Evolutionary conservation across 2,797 vertebrate genomes (phyloP).

Genomic region (Rhinoraja longicauda): DNA sequence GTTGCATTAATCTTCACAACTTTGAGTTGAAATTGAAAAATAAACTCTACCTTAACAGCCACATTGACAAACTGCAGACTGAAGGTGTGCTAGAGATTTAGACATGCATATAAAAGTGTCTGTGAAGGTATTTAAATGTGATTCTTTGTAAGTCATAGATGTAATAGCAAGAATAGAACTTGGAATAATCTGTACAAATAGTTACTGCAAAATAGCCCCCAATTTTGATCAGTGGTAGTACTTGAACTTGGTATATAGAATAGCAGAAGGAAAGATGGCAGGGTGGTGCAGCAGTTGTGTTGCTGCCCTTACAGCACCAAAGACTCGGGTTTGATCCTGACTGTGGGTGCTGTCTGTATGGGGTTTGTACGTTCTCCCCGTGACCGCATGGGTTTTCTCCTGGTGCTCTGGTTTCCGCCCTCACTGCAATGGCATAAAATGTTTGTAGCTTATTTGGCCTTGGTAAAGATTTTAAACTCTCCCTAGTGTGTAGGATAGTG

Average conservation of each 20-base stretch:
- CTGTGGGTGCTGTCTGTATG: no score
- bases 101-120: not conserved
- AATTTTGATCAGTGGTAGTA: not conserved
- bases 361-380: no score
- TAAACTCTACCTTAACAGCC: not conserved
- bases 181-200: not conserved
- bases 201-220: not conserved
- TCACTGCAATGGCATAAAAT: no score
- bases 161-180: not conserved
- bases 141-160: not conserved
- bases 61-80: not conserved
- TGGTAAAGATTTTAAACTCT: no score
- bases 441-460: no score
- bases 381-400: no score
- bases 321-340: no score
- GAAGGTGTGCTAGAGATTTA: not conserved
- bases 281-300: no score
- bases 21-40: constrained; percentile 1
- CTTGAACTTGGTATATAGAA: not conserved
- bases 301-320: no score
- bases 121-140: not conserved
- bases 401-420: no score
- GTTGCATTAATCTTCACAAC: constrained; percentile 23
- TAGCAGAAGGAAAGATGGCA: no score
- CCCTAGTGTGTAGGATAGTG: no score